Evolutionary conservation across 2,888 invertebrate genomes (phyloP), one percentile per base, ranked within the genome.

Genomic region (Pristionchus exspectatus): DNA sequence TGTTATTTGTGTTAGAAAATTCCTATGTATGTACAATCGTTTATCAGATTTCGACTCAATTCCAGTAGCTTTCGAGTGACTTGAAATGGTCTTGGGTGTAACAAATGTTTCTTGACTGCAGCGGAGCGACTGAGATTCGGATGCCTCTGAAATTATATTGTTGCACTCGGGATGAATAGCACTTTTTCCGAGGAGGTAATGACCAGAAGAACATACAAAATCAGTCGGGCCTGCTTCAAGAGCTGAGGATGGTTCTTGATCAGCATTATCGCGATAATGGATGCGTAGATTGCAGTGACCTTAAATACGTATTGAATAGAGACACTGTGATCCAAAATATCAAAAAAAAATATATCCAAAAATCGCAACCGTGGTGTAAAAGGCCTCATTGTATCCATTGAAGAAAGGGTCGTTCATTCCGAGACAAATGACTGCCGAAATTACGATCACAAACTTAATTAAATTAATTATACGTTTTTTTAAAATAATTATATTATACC

Each of bases 341-440:
- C n/a, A n/a, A n/a, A n/a, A n/a, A n/a, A n/a, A n/a, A n/a, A n/a
- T n/a, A n/a, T n/a, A n/a, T n/a, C n/a, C n/a, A n/a, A n/a, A n/a
- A n/a, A n/a, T n/a, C n/a, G n/a, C n/a, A n/a, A 77, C 77, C 18
- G 44, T 77, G 7, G 44, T 77, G 77, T 77, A 77, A 27, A 77
- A 44, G 7, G 77, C 77, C 77, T 77, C 77, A 24, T 77, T 77
- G 44, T 77, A 77, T 38, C 77, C 77, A n/a, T 24, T 77, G 77
- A 77, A 77, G 77, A 44, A 77, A 0, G 77, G 38, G 24, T 38
- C 24, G 24, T 38, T 24, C 77, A 77, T 77, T 12, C 24, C 24
- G 4, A 77, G 77, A 12, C 77, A 77, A n/a, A 77, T 30, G 1
- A 77, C 10, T 10, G 77, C 44, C 1, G 44, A 44, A 24, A 27